These are phyloP conservation scores for Colaptes auratus DNA, from an alignment of 2,113 vertebrate species.

Conservation along the genomic window DNA sequence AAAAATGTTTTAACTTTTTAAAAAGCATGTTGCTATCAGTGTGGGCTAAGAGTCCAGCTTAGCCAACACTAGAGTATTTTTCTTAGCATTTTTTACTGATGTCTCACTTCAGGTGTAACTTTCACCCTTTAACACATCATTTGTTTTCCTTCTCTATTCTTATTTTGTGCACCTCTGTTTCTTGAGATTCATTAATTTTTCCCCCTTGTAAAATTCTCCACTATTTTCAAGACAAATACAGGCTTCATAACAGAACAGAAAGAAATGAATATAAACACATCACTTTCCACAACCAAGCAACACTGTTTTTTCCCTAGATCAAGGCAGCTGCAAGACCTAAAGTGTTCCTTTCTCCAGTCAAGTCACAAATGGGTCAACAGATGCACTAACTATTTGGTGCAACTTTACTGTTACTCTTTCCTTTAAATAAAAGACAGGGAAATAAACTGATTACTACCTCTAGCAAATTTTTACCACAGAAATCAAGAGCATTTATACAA, in stretches of 20 bases:
- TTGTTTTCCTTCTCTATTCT: neutral
- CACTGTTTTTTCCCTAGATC: neutral
- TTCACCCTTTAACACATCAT: neutral
- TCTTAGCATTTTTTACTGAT: neutral
- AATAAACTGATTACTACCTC: neutral
- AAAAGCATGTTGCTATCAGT: neutral
- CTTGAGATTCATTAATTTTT: neutral
- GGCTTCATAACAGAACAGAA: neutral
- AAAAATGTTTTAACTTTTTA: neutral
- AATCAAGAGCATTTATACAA: neutral
- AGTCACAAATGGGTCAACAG: rapidly evolving
- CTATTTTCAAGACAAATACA: neutral
- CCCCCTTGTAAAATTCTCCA: neutral
- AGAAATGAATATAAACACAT: neutral
- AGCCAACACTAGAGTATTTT: neutral
- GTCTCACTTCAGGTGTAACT: neutral
- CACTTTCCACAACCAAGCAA: neutral
- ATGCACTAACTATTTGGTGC: neutral
- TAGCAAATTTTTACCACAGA: neutral
- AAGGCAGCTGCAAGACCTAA: neutral
- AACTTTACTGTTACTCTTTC: neutral
- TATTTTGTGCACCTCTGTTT: neutral
- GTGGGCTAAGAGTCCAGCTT: neutral
- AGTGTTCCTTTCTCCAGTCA: neutral
- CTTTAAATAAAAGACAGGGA: neutral